phyloP scores from a whole-genome alignment of 1,140 invertebrate species.

The Cyclina sinensis region DNA sequence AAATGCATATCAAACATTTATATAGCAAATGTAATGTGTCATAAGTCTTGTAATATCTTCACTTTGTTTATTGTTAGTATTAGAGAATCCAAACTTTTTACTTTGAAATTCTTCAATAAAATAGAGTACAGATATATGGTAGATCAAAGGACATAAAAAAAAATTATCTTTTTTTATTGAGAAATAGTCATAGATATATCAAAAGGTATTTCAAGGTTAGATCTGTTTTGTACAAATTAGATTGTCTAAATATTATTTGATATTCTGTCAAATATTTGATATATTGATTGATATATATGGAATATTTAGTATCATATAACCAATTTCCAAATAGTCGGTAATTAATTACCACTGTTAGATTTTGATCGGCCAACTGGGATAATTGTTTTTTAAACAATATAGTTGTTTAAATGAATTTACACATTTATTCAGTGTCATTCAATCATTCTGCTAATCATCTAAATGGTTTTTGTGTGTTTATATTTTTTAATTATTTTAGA shows the following conservation, averaged over 20 bases:
- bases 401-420: slow-evolving; percentile 56
- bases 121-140: too few relatives aligned
- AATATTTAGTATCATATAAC: slow-evolving; percentile 38
- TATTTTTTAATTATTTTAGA: background rate
- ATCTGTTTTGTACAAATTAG: slow-evolving; percentile 1
- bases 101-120: too few relatives aligned
- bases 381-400: slow-evolving; percentile 49
- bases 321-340: slow-evolving; percentile 38
- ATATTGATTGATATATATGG: background rate
- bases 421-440: slow-evolving; percentile 28
- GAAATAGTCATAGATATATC: background rate
- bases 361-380: slow-evolving; percentile 12
- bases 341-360: slow-evolving; percentile 51
- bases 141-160: too few relatives aligned
- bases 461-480: background rate
- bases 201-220: slow-evolving; percentile 35
- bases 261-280: slow-evolving; percentile 11
- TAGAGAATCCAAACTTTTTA: too few relatives aligned
- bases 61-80: too few relatives aligned
- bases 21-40: too few relatives aligned
- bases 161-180: too few relatives aligned
- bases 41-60: too few relatives aligned
- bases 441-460: slow-evolving; percentile 12
- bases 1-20: too few relatives aligned
- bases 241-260: slow-evolving; percentile 10